These are phyloP conservation scores for Paramisgurnus dabryanus DNA, from an alignment of 2,113 vertebrate species.

Conservation along the genomic window DNA sequence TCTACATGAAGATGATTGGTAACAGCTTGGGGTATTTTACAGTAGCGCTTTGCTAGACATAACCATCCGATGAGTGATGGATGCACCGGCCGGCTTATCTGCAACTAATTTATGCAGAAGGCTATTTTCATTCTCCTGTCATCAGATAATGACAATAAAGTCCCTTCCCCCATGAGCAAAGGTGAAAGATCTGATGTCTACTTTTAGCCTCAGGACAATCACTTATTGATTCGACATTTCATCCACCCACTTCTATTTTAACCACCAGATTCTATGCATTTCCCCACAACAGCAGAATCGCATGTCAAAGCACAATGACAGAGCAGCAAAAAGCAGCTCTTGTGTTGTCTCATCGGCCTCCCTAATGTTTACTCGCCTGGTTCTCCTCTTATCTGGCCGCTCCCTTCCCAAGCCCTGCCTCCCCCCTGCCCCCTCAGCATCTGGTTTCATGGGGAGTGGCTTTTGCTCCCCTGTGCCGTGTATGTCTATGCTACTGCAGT, in stretches of 20 bases:
- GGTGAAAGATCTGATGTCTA: not conserved
- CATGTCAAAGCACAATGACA: conserved; percentile 20
- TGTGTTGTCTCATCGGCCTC: conserved; percentile 3
- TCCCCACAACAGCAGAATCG: conserved; percentile 3
- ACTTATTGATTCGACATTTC: conserved; percentile 35
- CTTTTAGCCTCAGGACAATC: conserved; percentile 15
- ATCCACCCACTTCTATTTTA: not conserved
- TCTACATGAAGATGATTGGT: not conserved
- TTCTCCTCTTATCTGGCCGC: conserved; percentile 28
- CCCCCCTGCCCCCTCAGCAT: conserved; percentile 10
- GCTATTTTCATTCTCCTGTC: conserved; percentile 14
- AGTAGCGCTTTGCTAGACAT: conserved; percentile 1
- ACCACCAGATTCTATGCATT: conserved; percentile 12
- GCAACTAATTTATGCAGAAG: conserved; percentile 22
- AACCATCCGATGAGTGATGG: conserved; percentile 1
- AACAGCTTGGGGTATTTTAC: not conserved
- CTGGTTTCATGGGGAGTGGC: conserved; percentile 39
- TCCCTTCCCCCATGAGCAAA: conserved; percentile 6
- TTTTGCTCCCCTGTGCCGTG: conserved; percentile 25
- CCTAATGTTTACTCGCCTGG: conserved; percentile 28
- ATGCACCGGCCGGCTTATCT: conserved; percentile 7
- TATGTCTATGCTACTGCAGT: conserved; percentile 9
- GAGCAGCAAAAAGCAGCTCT: not conserved
- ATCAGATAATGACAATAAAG: conserved; percentile 33
- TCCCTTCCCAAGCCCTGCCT: not conserved